A percentile compares a stretch with the other conserved stretches of the same genome.
Conservation (phyloP, 2,888 invertebrate species). For the Lottia gigantea region DNA sequence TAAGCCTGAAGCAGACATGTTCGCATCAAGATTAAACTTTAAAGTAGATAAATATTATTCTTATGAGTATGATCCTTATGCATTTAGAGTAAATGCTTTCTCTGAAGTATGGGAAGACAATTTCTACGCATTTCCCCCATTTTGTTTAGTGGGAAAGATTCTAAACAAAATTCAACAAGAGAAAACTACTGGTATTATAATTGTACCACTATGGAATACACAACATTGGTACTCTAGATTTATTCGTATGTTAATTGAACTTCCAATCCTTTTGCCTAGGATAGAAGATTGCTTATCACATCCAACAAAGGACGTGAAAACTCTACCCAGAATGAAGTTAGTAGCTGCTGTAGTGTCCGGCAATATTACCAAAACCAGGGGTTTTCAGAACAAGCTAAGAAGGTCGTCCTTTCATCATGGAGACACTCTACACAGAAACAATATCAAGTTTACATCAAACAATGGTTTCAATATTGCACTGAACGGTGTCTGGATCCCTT, state of each 20-base stretch:
- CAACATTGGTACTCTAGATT: constrained; percentile 25
- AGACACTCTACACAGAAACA: constrained; percentile 14
- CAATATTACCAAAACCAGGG: background rate
- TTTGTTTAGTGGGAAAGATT: constrained; percentile 14
- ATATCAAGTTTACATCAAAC: constrained; percentile 16
- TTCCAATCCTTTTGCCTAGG: constrained; percentile 1
- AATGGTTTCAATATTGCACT: constrained; percentile 20
- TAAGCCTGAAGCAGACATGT: constrained; percentile 20
- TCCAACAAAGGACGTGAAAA: background rate
- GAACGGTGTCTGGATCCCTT: constrained; percentile 13
- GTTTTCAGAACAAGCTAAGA: constrained; percentile 9
- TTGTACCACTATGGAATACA: constrained; percentile 25
- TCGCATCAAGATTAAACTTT: constrained; percentile 22
- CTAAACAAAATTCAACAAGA: constrained; percentile 25
- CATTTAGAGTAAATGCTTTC: constrained; percentile 23
- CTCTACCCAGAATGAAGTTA: constrained; percentile 7
- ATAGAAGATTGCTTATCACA: background rate
- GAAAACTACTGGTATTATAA: constrained; percentile 16
- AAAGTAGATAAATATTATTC: constrained; percentile 16
- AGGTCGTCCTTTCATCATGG: constrained; percentile 17
- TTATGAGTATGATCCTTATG: constrained; percentile 20
- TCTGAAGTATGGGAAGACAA: constrained; percentile 17
- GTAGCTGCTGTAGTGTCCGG: constrained; percentile 15
- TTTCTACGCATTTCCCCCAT: constrained; percentile 30
- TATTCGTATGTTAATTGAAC: constrained; percentile 14